These are phyloP conservation scores for Brassicogethes aeneus DNA, from an alignment of 2,888 invertebrate genomes.

Conservation along the genomic window DNA sequence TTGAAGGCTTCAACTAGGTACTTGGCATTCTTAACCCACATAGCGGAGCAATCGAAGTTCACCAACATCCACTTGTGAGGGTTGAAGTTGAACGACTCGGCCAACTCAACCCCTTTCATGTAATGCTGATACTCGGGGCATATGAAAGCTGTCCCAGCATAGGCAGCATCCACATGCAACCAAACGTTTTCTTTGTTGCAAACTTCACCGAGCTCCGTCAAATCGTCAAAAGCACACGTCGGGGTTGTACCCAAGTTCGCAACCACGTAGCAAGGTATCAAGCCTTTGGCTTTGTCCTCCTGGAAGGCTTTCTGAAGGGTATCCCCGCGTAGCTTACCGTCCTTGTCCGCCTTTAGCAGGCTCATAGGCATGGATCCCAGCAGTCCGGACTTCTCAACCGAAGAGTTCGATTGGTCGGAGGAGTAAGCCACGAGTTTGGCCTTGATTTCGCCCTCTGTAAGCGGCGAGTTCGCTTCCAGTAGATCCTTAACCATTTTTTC, in stretches of 20 bases:
- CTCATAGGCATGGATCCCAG: constrained; percentile 73
- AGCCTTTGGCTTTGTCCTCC: constrained; percentile 67
- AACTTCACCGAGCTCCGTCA: constrained; percentile 77
- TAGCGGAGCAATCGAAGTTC: constrained; percentile 91
- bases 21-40: constrained; percentile 81
- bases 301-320: constrained; percentile 61
- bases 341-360: constrained; percentile 58
- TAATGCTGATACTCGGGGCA: constrained; percentile 80
- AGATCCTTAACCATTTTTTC: constrained; percentile 56
- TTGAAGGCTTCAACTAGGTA: constrained; percentile 81
- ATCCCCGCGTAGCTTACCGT: constrained; percentile 58
- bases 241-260: constrained; percentile 60
- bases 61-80: constrained; percentile 94
- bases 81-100: constrained; percentile 89
- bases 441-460: constrained; percentile 56
- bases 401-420: constrained; percentile 84
- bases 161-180: constrained; percentile 95
- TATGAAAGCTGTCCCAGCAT: constrained; percentile 85
- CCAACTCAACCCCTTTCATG: constrained; percentile 60
- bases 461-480: constrained; percentile 48
- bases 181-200: constrained; percentile 70
- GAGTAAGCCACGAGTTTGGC: constrained; percentile 73
- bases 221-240: constrained; percentile 80
- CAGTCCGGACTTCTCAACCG: constrained; percentile 79
- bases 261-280: constrained; percentile 83